Base-by-base conservation (phyloP, 1,140 invertebrate genomes). In the Panagrolaimus sp. region DNA sequence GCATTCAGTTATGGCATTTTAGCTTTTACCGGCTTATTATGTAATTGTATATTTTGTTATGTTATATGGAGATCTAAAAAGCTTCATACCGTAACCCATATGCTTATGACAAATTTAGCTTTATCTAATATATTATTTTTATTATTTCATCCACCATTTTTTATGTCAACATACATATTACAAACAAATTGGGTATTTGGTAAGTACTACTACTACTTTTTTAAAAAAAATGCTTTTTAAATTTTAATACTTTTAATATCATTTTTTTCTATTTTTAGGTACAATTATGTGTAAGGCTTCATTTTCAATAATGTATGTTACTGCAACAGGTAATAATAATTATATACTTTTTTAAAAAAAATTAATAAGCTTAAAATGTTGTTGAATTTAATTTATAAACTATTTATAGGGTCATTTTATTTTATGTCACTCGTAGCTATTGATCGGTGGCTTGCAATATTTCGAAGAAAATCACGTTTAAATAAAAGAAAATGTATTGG, bases 41-140 rank as follows among this genome's bases (percentile, higher is more conserved):
- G 62, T 20, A 69, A 69, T 61, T 44, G 69, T 25, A 25, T 66
- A 31, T 69, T 69, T 48, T 69, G 68, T 65, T 67, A 25, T 67
- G 68, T 69, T 25, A 69, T 69, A n/a, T 69, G 68, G 68, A 48
- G 46, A 44, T 68, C 27, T 14, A 45, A 69, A 48, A 69, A 69
- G 46, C 47, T 69, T 13, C 68, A 69, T 46, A 69, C 68, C n/a
- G 68, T 69, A 23, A 69, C 68, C 11, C 68, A 69, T 62, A 69
- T 69, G 68, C 68, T 69, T n/a, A 69, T 69, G 68, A 69, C 68
- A 38, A 69, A 69, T 43, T 46, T 69, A 25, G 68, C 63, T 38
- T 16, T 51, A 16, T 68, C 63, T 31, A 69, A 69, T 46, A 31
- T 69, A 11, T 45, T 69, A 31, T 69, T 69, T 53, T 43, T 69